A percentile compares a stretch with the other conserved stretches of the same genome.
Evolutionary conservation across 2,113 vertebrate species (phyloP).

Genomic region (Heterochromis multidens): DNA sequence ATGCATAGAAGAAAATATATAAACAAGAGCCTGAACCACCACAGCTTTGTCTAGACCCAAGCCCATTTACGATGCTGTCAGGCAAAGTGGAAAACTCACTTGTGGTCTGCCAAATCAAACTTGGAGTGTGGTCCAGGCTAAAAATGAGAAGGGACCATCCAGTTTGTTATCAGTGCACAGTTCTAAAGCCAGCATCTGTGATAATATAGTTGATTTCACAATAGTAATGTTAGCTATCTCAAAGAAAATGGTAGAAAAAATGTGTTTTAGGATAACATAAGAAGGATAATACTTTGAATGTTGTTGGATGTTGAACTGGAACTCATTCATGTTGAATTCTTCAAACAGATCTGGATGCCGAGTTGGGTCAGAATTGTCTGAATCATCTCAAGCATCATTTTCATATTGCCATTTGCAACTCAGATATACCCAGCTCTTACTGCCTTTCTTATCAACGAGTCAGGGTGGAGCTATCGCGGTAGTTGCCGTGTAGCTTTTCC

Average conservation of each 20-base stretch:
- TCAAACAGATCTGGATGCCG: neutral
- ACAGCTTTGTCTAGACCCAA: neutral
- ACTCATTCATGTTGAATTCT: neutral
- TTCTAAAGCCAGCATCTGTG: neutral
- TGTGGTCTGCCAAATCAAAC: neutral
- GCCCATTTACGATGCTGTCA: neutral
- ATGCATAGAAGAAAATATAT: neutral
- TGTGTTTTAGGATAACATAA: neutral
- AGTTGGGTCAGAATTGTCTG: neutral
- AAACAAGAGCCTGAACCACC: neutral
- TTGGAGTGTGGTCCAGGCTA: neutral
- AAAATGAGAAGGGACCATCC: neutral
- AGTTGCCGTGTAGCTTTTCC: too few relatives aligned
- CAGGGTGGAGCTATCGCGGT: neutral
- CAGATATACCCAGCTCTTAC: neutral
- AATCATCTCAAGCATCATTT: neutral
- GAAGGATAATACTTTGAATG: neutral
- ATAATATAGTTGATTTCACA: neutral
- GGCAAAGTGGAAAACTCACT: neutral
- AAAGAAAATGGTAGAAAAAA: neutral
- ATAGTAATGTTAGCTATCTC: neutral
- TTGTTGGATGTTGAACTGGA: neutral
- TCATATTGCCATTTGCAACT: neutral
- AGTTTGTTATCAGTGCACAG: neutral
- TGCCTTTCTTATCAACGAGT: neutral